Conservation (phyloP, 1,140 invertebrate genomes). For the Lanistes nyassanus region DNA sequence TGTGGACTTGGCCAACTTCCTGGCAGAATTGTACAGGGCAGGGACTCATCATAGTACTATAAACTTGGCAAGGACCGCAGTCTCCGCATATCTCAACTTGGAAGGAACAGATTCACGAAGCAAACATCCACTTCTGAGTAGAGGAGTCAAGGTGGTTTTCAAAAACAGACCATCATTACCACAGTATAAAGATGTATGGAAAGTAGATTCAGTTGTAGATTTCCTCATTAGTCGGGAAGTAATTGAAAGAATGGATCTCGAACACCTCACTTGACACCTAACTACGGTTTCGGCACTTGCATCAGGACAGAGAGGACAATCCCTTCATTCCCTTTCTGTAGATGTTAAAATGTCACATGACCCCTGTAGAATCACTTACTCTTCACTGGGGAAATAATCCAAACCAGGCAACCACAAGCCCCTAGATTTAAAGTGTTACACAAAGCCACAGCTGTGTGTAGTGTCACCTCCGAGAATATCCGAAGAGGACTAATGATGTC, state of each 20-base stretch:
- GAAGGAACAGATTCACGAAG: background rate
- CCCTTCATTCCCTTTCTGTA: background rate
- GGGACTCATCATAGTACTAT: background rate
- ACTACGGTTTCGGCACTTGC: background rate
- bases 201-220: background rate
- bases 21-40: background rate
- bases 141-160: background rate
- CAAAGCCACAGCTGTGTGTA: too few relatives aligned
- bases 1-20: background rate
- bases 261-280: background rate
- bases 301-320: conserved; percentile 8
- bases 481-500: background rate
- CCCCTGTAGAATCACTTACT: background rate
- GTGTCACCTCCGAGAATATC: background rate
- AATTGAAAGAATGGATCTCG: background rate
- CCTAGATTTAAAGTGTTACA: background rate
- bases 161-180: background rate
- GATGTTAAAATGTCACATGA: background rate
- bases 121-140: background rate
- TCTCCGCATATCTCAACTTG: background rate
- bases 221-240: background rate
- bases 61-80: background rate
- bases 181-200: background rate
- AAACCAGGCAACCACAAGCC: background rate
- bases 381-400: background rate